Conservation (phyloP, 2,113 vertebrate species). For the Chloroceryle aenea region DNA sequence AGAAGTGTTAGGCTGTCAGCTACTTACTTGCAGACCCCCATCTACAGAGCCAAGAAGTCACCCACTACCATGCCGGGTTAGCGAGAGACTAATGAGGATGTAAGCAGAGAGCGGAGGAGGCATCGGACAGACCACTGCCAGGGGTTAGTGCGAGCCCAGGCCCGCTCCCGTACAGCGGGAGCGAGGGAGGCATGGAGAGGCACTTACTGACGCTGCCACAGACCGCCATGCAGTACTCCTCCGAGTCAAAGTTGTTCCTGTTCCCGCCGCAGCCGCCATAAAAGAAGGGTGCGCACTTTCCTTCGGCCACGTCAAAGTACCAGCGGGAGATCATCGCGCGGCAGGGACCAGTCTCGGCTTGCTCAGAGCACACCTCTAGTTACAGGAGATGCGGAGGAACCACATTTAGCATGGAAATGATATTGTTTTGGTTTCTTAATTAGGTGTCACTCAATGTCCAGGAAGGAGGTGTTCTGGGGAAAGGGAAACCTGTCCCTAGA, state of each 20-base stretch:
- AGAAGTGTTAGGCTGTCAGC: neutral
- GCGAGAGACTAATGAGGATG: neutral
- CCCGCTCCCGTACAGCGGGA: constrained; percentile 19
- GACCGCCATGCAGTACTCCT: constrained; percentile 98
- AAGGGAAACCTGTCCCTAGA: neutral
- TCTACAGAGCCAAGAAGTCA: constrained; percentile 11
- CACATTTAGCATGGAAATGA: constrained; percentile 74
- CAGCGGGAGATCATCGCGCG: constrained; percentile 96
- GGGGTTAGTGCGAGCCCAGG: constrained; percentile 75
- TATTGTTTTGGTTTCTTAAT: neutral
- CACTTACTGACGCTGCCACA: constrained; percentile 98
- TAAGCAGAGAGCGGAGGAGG: neutral
- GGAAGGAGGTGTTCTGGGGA: neutral
- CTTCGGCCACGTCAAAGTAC: constrained; percentile 94
- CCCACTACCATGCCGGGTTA: constrained; percentile 52
- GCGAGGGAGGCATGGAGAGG: constrained; percentile 41
- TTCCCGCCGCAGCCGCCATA: constrained; percentile 98
- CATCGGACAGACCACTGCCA: constrained; percentile 2
- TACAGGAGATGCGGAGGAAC: constrained; percentile 82
- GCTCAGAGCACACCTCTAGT: constrained; percentile 97
- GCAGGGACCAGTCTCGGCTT: constrained; percentile 95
- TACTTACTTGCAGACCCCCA: neutral
- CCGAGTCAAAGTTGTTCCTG: constrained; percentile 99
- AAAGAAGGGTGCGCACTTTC: constrained; percentile 94
- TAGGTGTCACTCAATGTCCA: neutral